Evolutionary conservation across 2,797 vertebrate genomes (phyloP).

Genomic region (Melanitta fusca): DNA sequence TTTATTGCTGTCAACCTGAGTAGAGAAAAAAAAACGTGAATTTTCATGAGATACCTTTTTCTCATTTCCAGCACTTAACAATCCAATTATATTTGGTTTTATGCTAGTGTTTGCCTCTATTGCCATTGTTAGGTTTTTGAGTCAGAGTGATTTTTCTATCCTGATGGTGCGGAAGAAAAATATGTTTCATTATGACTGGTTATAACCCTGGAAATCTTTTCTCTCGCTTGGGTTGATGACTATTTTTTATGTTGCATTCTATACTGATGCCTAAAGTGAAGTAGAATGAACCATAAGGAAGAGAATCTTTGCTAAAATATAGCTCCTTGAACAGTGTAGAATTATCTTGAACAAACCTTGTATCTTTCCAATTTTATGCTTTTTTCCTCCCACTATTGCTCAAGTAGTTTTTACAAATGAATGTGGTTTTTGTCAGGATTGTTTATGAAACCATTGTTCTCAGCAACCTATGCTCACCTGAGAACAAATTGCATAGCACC

Average conservation of each 20-base stretch:
- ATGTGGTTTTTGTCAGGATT: neutral
- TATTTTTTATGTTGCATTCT: slow-evolving; percentile 40
- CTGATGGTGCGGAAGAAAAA: slow-evolving; percentile 26
- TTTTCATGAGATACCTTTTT: slow-evolving; percentile 26
- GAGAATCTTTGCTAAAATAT: slow-evolving; percentile 28
- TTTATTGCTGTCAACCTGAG: neutral
- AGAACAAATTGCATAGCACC: neutral
- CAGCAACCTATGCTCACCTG: neutral
- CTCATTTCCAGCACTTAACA: slow-evolving; percentile 45
- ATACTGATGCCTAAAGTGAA: slow-evolving; percentile 49
- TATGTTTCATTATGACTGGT: slow-evolving; percentile 64
- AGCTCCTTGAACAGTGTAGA: neutral
- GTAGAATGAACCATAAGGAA: slow-evolving; percentile 31
- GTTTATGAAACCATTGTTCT: neutral
- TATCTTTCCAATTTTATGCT: neutral
- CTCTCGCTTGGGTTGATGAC: slow-evolving; percentile 17
- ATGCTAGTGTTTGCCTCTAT: slow-evolving; percentile 38
- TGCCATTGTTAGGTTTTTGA: slow-evolving; percentile 38
- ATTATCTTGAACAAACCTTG: neutral
- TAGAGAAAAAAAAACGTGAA: neutral
- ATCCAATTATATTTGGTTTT: slow-evolving; percentile 46
- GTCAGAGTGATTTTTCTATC: slow-evolving; percentile 41
- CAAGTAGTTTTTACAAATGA: slow-evolving; percentile 7
- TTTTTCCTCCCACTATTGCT: neutral
- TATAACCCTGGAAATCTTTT: slow-evolving; percentile 63